Evolutionary conservation across 2,797 vertebrate species (phyloP).

Genomic region (Bradypus variegatus): DNA sequence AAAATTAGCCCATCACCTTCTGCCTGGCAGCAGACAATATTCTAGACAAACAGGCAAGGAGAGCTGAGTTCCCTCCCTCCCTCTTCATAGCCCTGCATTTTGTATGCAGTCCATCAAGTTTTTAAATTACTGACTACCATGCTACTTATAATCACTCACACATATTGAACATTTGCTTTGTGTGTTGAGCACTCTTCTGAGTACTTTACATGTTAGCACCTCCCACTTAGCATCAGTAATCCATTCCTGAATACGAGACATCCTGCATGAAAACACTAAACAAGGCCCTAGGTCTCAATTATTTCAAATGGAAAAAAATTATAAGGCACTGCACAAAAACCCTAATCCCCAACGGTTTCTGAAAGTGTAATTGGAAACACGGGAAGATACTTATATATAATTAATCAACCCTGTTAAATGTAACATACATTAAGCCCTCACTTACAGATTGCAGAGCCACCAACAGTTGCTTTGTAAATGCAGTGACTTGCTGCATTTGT

Average conservation of each 20-base stretch:
- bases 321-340: neutral
- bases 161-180: neutral
- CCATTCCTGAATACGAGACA: neutral
- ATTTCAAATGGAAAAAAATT: neutral
- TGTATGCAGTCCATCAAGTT: neutral
- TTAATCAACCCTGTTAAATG: neutral
- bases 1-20: conserved; percentile 31
- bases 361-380: neutral
- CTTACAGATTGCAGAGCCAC: neutral
- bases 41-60: neutral
- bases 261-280: neutral
- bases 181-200: neutral
- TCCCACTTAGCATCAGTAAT: neutral
- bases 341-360: neutral
- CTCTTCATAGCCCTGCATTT: neutral
- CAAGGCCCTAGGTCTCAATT: neutral
- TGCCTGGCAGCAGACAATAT: neutral
- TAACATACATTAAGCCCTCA: neutral
- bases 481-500: neutral
- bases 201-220: neutral
- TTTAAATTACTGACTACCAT: neutral
- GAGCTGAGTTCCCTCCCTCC: neutral
- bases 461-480: neutral
- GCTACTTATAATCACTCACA: neutral
- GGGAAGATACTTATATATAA: neutral